phyloP scores from a whole-genome alignment of 2,888 invertebrate genomes.

The Emmelina monodactyla region DNA sequence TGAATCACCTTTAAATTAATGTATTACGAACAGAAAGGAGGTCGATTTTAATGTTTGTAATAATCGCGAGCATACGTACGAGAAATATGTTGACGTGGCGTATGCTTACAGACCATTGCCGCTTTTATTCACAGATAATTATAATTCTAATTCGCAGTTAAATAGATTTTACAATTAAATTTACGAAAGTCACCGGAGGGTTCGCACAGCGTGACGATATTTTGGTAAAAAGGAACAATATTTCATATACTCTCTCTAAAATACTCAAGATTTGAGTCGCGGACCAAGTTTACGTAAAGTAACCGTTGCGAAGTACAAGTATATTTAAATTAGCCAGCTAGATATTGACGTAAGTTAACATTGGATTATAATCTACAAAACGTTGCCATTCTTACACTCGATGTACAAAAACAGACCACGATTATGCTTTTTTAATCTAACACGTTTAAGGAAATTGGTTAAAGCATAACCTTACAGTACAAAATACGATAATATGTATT shows the following conservation, averaged over 20 bases:
- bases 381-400: conserved; percentile 26
- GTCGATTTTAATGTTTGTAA: too few relatives aligned
- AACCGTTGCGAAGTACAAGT: conserved; percentile 16
- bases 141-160: too few relatives aligned
- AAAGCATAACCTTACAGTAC: conserved; percentile 58
- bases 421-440: too few relatives aligned
- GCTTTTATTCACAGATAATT: too few relatives aligned
- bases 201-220: too few relatives aligned
- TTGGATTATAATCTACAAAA: not conserved
- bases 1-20: conserved; percentile 20
- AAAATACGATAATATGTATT: conserved; percentile 56
- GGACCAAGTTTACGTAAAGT: not conserved
- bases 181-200: too few relatives aligned
- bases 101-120: too few relatives aligned
- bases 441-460: too few relatives aligned
- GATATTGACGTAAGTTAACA: conserved; percentile 7
- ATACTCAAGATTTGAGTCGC: not conserved
- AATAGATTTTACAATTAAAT: too few relatives aligned
- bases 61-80: too few relatives aligned
- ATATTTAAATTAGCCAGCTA: conserved; percentile 24
- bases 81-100: too few relatives aligned
- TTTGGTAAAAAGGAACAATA: not conserved
- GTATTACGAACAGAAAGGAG: conserved; percentile 6
- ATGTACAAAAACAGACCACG: conserved; percentile 21
- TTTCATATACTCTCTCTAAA: not conserved